phyloP scores from a whole-genome alignment of 23 tunicate species.

The Trididemnum clinides region DNA sequence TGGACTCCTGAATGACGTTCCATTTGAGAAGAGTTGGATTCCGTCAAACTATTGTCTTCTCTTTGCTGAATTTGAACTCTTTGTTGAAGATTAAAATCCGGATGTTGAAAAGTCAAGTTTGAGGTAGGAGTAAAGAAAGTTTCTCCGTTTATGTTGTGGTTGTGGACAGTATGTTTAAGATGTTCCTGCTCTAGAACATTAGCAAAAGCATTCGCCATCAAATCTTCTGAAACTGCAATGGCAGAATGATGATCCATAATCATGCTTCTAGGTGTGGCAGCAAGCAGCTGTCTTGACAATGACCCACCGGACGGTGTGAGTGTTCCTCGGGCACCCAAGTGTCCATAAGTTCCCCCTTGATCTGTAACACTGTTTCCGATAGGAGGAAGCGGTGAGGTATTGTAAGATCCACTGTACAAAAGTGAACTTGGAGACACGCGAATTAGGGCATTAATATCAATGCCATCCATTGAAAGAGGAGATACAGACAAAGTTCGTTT shows the following conservation, averaged over 20 bases:
- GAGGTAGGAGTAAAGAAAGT: not conserved
- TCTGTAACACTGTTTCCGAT: not conserved
- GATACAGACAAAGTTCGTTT: conserved; percentile 81
- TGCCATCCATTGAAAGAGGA: conserved; percentile 83
- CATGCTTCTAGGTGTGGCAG: conserved; percentile 74
- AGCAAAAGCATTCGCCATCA: conserved; percentile 7
- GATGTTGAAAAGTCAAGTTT: conserved; percentile 1
- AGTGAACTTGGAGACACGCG: conserved; percentile 80
- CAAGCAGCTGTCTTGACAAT: conserved; percentile 62
- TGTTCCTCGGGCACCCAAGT: conserved; percentile 54
- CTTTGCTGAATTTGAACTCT: not conserved
- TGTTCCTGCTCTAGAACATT: not conserved
- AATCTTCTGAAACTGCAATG: not conserved
- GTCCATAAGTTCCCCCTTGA: conserved; percentile 60
- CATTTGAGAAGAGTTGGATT: too few species aligned
- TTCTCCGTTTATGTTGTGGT: not conserved
- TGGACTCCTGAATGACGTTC: too few species aligned
- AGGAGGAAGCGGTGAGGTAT: conserved; percentile 46
- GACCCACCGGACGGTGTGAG: conserved; percentile 58
- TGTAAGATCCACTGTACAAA: conserved; percentile 38
- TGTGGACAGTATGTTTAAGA: not conserved
- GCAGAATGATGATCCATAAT: not conserved
- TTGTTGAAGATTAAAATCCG: not conserved
- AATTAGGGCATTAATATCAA: conserved; percentile 69
- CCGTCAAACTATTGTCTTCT: too few species aligned